Conservation (phyloP, 2,113 vertebrate species). For the Oncorhynchus gorbuscha region DNA sequence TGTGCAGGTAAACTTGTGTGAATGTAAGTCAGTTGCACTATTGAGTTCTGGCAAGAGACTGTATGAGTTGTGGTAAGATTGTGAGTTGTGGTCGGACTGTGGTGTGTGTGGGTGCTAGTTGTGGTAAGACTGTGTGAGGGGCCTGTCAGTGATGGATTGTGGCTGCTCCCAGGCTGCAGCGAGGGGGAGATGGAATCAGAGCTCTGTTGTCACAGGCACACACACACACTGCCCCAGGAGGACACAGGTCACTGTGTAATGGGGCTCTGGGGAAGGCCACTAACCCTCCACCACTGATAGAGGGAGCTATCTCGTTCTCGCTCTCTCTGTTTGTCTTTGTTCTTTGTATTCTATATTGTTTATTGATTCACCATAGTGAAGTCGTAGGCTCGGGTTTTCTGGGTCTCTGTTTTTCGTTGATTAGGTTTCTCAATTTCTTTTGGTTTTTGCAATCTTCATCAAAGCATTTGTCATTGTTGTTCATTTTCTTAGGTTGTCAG, state of each 20-base stretch:
- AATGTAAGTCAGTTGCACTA: neutral
- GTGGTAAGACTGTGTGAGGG: neutral
- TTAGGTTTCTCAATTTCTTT: no score
- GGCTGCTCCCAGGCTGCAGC: slow-evolving; percentile 18
- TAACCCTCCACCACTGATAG: slow-evolving; percentile 35
- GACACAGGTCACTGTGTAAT: slow-evolving; percentile 53
- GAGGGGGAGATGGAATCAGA: slow-evolving; percentile 43
- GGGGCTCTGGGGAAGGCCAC: slow-evolving; percentile 31
- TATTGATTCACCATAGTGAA: no score
- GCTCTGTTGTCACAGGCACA: slow-evolving; percentile 16
- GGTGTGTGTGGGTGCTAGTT: neutral
- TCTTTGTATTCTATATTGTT: no score
- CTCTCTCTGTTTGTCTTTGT: neutral
- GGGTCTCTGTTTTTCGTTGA: no score
- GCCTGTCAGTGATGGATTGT: slow-evolving; percentile 50
- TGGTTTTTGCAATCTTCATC: no score
- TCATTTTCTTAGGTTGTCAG: no score
- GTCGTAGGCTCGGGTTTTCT: no score
- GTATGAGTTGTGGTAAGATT: no score
- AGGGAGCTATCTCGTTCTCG: neutral
- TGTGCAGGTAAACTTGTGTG: slow-evolving; percentile 79
- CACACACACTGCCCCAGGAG: slow-evolving; percentile 18
- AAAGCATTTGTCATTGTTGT: no score
- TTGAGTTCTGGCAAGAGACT: no score
- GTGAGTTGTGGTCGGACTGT: neutral